phyloP scores from a whole-genome alignment of 2,113 vertebrate genomes.

The Ibidorhyncha struthersii region DNA sequence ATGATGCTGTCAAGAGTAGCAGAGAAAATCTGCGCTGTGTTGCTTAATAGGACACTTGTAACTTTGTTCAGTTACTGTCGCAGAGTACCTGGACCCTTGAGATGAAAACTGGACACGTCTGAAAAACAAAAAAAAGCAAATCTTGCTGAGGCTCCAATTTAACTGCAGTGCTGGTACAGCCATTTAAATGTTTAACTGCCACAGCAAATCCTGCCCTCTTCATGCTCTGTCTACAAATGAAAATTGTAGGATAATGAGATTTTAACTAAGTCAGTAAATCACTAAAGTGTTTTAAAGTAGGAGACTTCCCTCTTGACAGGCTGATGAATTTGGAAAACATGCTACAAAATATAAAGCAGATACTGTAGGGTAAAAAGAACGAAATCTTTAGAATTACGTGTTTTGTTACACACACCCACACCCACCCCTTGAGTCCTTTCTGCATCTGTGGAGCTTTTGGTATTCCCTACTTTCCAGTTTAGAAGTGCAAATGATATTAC shows the following conservation, averaged over 20 bases:
- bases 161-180: neutral
- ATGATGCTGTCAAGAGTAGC: neutral
- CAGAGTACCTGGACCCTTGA: neutral
- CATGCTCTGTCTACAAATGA: neutral
- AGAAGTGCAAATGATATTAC: neutral
- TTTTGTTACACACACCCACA: neutral
- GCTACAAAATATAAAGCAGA: neutral
- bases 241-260: slow-evolving; percentile 13
- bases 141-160: neutral
- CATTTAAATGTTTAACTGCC: neutral
- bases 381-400: neutral
- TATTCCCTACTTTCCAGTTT: neutral
- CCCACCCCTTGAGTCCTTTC: neutral
- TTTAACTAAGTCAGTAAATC: slow-evolving; percentile 3
- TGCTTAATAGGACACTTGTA: neutral
- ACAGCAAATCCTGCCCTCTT: neutral
- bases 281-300: neutral
- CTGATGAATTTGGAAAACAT: neutral
- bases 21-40: neutral
- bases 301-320: neutral
- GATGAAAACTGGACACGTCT: neutral
- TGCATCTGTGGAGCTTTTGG: neutral
- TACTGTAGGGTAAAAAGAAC: neutral
- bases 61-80: neutral
- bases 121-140: neutral